Base-by-base conservation (phyloP, 2,888 invertebrate genomes). In the Euzetes globulus region DNA sequence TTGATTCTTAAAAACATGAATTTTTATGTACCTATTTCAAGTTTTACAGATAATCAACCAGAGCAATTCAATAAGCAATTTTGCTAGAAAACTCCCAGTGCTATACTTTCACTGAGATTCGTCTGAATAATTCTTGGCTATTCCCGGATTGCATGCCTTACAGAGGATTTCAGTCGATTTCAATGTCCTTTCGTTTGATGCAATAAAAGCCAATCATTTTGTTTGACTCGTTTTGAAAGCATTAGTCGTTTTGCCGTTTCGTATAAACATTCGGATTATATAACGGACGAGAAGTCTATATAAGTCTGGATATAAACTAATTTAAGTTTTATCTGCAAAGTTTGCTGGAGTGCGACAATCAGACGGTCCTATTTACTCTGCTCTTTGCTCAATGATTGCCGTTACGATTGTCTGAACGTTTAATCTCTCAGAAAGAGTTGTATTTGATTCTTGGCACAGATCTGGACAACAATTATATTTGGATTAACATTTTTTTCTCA, bases 181-280 rank as follows among this genome's bases (percentile, higher is more conserved):
- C 55, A 22, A 22, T 9, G 9, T 25, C 11, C 15, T 55, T 19
- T 55, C 7, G 2, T 52, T 15, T 19, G 7, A 25, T 19, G 52
- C 55, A 55, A 55, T 55, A 55, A 55, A 55, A 55, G 55, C 22
- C 55, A 55, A 55, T 55, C 55, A 55, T 55, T 55, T 52, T 15
- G 15, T 52, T 47, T 52, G 52, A 52, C 19, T 52, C 19, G 33
- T 33, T 33, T 19, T n/a, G 7, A 19, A 52, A n/a, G 52, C 52
- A 52, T 52, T 52, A 52, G 19, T 52, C n/a, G 7, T 7, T 5
- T n/a, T 52, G 47, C 52, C 22, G 7, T 47, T 17, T 47, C 55
- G 55, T 25, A 22, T 19, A 55, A 55, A 17, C 55, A 55, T 55
- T 25, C 5, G 55, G 55, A 22, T 55, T 55, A 55, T 22, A 55